Conservation (phyloP, 2,113 vertebrate species). For the Anolis sagrei region DNA sequence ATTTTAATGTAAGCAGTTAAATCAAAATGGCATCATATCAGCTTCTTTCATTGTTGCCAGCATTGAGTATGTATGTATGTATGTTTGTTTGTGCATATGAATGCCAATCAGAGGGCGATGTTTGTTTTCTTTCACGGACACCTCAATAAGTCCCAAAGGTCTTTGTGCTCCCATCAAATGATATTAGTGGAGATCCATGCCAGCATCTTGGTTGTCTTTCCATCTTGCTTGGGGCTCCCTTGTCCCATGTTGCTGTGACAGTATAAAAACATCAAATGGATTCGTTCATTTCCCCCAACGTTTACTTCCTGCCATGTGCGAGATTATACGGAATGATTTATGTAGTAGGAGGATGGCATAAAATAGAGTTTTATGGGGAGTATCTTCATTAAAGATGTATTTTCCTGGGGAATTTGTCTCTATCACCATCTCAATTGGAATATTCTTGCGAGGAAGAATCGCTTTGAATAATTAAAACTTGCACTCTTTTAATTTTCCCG, state of each 20-base stretch:
- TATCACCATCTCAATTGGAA: conserved; percentile 54
- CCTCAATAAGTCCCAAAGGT: too few species aligned
- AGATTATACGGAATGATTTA: conserved; percentile 42
- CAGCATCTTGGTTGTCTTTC: too few species aligned
- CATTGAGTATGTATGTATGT: too few species aligned
- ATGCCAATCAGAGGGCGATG: too few species aligned
- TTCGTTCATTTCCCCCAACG: conserved; percentile 28
- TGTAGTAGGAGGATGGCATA: conserved; percentile 46
- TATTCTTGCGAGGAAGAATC: conserved; percentile 62
- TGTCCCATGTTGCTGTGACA: not conserved
- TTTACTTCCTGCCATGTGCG: conserved; percentile 26
- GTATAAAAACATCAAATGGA: conserved; percentile 20
- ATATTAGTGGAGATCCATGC: not conserved
- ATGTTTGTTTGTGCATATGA: too few species aligned
- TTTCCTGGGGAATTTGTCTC: conserved; percentile 65
- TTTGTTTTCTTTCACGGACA: too few species aligned
- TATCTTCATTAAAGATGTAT: conserved; percentile 64
- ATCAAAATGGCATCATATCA: too few species aligned
- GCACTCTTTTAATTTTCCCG: conserved; percentile 71
- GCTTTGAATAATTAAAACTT: conserved; percentile 72
- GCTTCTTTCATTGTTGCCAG: too few species aligned
- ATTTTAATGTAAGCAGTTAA: too few species aligned
- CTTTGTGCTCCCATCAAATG: not conserved
- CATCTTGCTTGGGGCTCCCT: not conserved
- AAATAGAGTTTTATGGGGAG: conserved; percentile 43